These are phyloP conservation scores for Helobdella robusta DNA, from an alignment of 2,888 invertebrate genomes.

Conservation along the genomic window DNA sequence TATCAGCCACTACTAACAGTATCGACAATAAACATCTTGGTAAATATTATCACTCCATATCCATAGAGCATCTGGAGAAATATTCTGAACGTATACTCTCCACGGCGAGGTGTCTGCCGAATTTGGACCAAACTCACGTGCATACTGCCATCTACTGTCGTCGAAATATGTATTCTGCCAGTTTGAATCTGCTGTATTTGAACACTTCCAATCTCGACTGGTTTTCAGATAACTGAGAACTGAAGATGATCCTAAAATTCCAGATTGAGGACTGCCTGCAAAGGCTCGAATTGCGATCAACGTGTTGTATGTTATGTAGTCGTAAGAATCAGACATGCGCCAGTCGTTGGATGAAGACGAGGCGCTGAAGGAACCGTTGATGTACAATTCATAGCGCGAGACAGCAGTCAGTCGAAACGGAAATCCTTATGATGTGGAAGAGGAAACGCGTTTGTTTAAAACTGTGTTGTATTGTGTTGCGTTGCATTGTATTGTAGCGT, in stretches of 20 bases:
- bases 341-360: neutral
- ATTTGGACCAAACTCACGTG: neutral
- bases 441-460: too few species aligned
- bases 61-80: neutral
- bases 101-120: neutral
- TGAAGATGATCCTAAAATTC: neutral
- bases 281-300: neutral
- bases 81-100: neutral
- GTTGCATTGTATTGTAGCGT: too few species aligned
- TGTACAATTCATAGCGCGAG: neutral
- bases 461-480: too few species aligned
- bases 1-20: neutral
- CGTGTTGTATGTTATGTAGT: neutral
- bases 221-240: neutral
- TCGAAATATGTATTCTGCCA: neutral
- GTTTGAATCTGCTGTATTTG: neutral
- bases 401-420: constrained; percentile 1
- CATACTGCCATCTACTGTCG: neutral
- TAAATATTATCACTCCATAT: neutral
- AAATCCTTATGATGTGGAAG: too few species aligned
- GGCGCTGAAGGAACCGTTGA: neutral
- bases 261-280: neutral
- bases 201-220: neutral
- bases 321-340: neutral
- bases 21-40: neutral